Base-by-base conservation (phyloP, 1,140 invertebrate genomes). In the Pseudachorutes palmiensis region DNA sequence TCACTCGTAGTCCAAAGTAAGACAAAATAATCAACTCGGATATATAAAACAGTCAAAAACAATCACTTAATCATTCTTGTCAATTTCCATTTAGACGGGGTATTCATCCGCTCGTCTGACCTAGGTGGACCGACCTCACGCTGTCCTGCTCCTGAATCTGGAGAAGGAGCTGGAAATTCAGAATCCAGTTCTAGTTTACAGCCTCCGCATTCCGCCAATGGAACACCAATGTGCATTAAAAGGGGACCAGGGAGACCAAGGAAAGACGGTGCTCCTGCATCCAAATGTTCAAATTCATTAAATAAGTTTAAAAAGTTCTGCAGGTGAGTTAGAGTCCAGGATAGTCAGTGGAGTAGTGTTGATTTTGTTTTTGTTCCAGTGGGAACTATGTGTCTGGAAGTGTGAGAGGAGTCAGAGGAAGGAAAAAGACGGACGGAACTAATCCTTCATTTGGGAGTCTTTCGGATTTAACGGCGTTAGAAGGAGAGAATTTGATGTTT, bases 241-340 rank as follows among this genome's bases (percentile, higher is more conserved):
- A 80, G 87, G 61, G 87, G 87, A 28, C 85, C 86, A 36, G 87
- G 87, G 1, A 79, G 87, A 72, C 87, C 87, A 2, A 80, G 86
- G 60, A 86, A 88, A 75, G 87, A 88, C 76, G 67, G 60, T 68
- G 68, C 55, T 33, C 82, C 62, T 36, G 45, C 36, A 41, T 19
- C 36, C 5, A 41, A 41, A 41, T 9, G 36, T 41, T 41, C 36
- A 55, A 65, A 75, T 79, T 80, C 62, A 81, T 81, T 73, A 69
- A 75, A 66, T 74, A 75, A 67, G 76, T 77, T 78, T 29, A 73
- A 76, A 58, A 77, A 79, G 36, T 61, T 64, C 33, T 64, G 41
- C 16, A 19, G 55, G 57, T 55, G 1, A 9, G 29, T 22, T 3
- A 16, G 19, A 2, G 14, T n/a, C 29, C n/a, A 28, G 5, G 9